phyloP scores from a whole-genome alignment of 2,888 invertebrate genomes.

The Tupiocoris notatus region DNA sequence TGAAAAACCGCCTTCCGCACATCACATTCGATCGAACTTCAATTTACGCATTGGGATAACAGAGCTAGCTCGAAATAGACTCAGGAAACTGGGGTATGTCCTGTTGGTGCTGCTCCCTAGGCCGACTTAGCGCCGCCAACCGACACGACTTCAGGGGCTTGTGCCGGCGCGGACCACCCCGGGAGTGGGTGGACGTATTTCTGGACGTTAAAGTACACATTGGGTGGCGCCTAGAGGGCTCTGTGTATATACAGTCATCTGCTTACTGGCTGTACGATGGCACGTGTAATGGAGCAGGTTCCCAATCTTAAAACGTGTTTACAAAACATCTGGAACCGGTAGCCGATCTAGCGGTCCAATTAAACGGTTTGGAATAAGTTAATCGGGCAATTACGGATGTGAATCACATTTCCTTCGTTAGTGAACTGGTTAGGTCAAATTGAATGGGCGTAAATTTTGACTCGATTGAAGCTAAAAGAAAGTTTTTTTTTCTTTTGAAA shows the following conservation, averaged over 20 bases:
- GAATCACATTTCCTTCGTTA: too few relatives aligned
- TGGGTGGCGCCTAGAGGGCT: constrained; percentile 36
- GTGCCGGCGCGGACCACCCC: constrained; percentile 26
- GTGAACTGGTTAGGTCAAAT: too few relatives aligned
- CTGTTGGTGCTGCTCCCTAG: constrained; percentile 1
- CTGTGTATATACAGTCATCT: constrained; percentile 36
- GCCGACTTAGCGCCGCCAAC: background rate
- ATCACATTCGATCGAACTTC: too few relatives aligned
- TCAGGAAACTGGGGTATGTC: constrained; percentile 35
- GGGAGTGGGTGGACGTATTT: constrained; percentile 37
- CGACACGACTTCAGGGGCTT: background rate
- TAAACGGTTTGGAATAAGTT: background rate
- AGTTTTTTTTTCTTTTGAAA: too few relatives aligned
- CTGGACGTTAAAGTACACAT: constrained; percentile 37
- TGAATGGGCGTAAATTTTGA: too few relatives aligned
- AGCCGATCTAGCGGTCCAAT: background rate
- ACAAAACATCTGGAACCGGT: background rate
- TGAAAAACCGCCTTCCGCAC: too few relatives aligned
- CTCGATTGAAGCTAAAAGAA: too few relatives aligned
- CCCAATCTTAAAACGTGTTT: background rate
- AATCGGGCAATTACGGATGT: too few relatives aligned
- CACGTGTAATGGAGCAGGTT: constrained; percentile 38
- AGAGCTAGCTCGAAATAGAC: background rate
- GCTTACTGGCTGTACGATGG: constrained; percentile 12
- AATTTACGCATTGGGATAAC: background rate